Percentiles rank a stretch among this genome's conserved stretches.
Conservation (phyloP, 2,113 vertebrate species). For the Tinamus guttatus region DNA sequence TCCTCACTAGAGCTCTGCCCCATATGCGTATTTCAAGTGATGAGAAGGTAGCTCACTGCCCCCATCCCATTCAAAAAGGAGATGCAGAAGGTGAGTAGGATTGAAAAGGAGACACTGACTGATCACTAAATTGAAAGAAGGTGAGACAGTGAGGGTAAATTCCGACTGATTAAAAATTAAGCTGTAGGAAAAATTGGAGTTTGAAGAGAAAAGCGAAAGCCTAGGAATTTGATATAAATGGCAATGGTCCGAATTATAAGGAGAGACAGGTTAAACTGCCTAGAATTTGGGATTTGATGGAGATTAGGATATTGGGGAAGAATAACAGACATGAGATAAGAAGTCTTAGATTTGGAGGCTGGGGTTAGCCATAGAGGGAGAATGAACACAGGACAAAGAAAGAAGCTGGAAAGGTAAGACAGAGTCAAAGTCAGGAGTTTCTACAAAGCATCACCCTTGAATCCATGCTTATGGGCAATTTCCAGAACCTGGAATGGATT, state of each 20-base stretch:
- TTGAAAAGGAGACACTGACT: background rate
- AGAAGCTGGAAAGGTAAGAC: background rate
- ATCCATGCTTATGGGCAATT: background rate
- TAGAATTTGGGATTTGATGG: background rate
- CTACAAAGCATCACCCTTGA: background rate
- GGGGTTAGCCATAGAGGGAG: background rate
- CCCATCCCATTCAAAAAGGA: background rate
- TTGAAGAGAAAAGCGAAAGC: background rate
- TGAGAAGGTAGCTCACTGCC: background rate
- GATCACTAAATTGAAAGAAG: background rate
- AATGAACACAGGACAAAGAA: background rate
- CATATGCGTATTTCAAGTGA: background rate
- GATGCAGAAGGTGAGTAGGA: background rate
- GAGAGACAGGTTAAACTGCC: fast-evolving
- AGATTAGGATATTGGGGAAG: background rate
- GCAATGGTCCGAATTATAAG: background rate
- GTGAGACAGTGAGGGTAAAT: background rate
- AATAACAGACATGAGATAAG: background rate
- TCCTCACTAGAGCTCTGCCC: background rate
- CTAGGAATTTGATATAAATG: background rate
- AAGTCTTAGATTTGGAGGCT: background rate
- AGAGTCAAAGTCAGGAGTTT: background rate
- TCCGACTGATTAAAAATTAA: background rate
- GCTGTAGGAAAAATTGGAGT: background rate
- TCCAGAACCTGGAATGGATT: background rate